Base-by-base conservation (phyloP, 1,140 invertebrate species). In the Drosophila sp. region DNA sequence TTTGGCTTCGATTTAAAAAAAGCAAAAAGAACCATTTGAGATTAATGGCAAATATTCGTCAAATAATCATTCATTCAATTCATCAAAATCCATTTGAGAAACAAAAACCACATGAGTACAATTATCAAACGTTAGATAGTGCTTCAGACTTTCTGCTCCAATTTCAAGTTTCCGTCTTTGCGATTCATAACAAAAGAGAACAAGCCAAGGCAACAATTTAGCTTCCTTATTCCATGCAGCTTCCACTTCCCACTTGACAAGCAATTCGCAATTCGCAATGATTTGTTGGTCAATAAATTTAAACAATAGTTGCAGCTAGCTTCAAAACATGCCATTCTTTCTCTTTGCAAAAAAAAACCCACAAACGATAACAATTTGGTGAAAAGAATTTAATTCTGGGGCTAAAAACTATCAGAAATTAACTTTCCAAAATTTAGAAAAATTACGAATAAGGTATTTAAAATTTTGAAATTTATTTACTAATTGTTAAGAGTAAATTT, bases 211-310 rank as follows among this genome's bases (percentile, higher is more conserved):
- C 44, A 50, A 50, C 44, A 27, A 50, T 38, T 38, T 3, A 58
- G 56, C 32, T 58, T 57, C 32, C 56, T 17, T 33, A 33, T 57
- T 38, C 23, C 56, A 38, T 35, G 56, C 33, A 58, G 5, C 56
- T 38, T 57, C 32, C 17, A 57, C 55, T 57, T 58, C 56, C 56
- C 56, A 58, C 56, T 58, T 58, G 56, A 35, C 56, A 58, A 58
- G 33, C 6, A 25, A 23, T 58, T 38, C 33, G 33, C 6, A 25
- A 23, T 58, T 38, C 33, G 56, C 56, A 58, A 35, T 58, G 17
- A 50, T 50, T 50, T 50, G 44, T 50, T 50, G 44, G 44, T 38
- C 56, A 58, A 58, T 58, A 35, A 58, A 35, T 38, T 58, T 35
- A 25, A 58, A 58, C 32, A 58, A 58, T 35, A 35, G 30, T 32